Evolutionary conservation across 2,888 invertebrate species (phyloP), one percentile per base, ranked within the genome.

Genomic region (Adelphocoris suturalis): DNA sequence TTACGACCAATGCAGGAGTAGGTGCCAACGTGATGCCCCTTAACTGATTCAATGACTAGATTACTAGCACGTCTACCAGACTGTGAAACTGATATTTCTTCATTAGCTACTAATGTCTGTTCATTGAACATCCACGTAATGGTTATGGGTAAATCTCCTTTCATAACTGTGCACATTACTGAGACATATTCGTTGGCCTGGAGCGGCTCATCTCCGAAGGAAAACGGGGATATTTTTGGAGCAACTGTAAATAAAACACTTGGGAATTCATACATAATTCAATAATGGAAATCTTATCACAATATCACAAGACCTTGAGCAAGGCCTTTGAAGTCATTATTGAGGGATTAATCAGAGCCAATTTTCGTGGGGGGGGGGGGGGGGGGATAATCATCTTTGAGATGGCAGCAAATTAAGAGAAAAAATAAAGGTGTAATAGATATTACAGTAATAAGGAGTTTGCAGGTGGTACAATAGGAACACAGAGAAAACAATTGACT

Each of bases 1-100:
- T 97, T 97, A 84, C 94, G 94, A n/a, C 95, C 96, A 89, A 95
- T 94, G 93, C 97, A 97, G 92, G 96, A 96, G 92, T 96, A 97
- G 90, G 95, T 94, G 92, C 97, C 97, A 91, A 95, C 95, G 93
- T 97, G 97, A 92, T 95, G 94, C 84, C 80, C 88, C 46, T 88
- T 88, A 14, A 88, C 96, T 96, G 88, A 88, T 80, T 88, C 88
- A 61, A 89, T 82, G 23, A 89, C 89, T 16, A 96, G 93, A 78
- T 95, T 94, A 92, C 95, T 96, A 55, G 95, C 94, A 93, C 95
- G 94, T 92, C 95, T 95, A 37, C 95, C 95, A 76, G 95, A 95
- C 78, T 94, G 94, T 37, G 94, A 93, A 80, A 95, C 93, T 14
- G 94, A 93, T 78, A 96, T 94, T 78, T 95, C 95, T 90, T 94